Base-by-base conservation (phyloP, 30 jellyfish, hydroid and myxozoan species). In the Clytia hemisphaerica region DNA sequence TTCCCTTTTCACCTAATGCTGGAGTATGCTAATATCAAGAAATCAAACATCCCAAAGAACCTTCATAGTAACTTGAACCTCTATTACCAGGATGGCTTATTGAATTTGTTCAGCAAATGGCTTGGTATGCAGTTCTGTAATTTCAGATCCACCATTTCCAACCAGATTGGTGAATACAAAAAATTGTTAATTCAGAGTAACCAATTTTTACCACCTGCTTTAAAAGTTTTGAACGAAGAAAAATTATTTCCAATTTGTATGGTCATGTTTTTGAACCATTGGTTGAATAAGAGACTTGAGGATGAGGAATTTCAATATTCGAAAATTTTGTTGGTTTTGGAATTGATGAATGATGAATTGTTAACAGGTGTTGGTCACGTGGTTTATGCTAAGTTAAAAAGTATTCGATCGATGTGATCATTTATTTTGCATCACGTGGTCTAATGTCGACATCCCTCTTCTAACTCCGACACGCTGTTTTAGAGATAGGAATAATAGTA, bases 351-450 rank as follows among this genome's bases (percentile, higher is more conserved):
- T 33, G 70, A 57, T 57, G 15, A 38, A 21, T 22, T 57, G 44
- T 31, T 57, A 5, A n/a, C 70, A 3, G 70, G 70, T 1, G 30
- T 57, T 38, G 70, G 70, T 6, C 70, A 57, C 30, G 70, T 57
- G 1, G 70, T 57, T 21, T 57, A 57, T 22, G 70, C 70, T n/a
- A 57, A 57, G 16, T 33, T 57, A 0, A 57, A 57, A 33, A 22
- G 70, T 57, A 57, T 22, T 21, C 15, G 30, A 5, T 25, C 70
- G 45, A n/a, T 57, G 70, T 57, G 30, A 22, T 21, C 18, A 12
- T 21, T 42, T n/a, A n/a, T n/a, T n/a, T n/a, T n/a, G n/a, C n/a
- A n/a, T n/a, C n/a, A n/a, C n/a, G n/a, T n/a, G n/a, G n/a, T n/a
- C n/a, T n/a, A n/a, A n/a, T n/a, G n/a, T n/a, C n/a, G n/a, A n/a